A percentile compares a stretch with the other conserved stretches of the same genome.
These are phyloP conservation scores for Heliconius aoede DNA, from an alignment of 2,888 invertebrate genomes.

Conservation along the genomic window DNA sequence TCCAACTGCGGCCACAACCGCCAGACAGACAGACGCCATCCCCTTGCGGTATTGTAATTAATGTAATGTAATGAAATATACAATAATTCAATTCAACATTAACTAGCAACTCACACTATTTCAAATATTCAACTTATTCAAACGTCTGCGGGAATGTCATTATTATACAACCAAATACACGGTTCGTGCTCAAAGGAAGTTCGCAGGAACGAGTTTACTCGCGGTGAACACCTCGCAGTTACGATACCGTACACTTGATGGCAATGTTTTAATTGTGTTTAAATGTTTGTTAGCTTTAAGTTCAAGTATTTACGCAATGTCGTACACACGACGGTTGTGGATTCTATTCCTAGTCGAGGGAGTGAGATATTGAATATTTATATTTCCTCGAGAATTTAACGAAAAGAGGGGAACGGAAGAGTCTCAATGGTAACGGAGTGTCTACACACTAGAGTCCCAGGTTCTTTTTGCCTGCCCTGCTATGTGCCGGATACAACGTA, in stretches of 20 bases:
- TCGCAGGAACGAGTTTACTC: neutral
- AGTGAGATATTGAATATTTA: too few species aligned
- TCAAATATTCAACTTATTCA: neutral
- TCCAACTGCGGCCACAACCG: too few species aligned
- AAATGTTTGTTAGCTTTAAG: neutral
- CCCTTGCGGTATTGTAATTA: neutral
- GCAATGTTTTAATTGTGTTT: neutral
- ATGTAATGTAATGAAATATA: too few species aligned
- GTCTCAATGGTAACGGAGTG: too few species aligned
- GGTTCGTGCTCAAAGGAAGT: constrained; percentile 1
- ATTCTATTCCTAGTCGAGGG: too few species aligned
- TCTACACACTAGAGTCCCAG: too few species aligned
- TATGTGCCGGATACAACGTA: neutral
- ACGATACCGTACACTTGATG: neutral
- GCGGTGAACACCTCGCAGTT: constrained; percentile 12
- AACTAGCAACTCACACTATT: neutral
- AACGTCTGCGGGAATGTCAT: neutral
- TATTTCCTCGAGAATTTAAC: too few species aligned
- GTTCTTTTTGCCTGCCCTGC: too few species aligned
- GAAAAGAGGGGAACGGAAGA: too few species aligned
- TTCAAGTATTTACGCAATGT: too few species aligned
- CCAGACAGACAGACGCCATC: neutral
- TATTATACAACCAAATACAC: neutral
- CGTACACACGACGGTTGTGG: too few species aligned
- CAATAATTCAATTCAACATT: neutral